Evolutionary conservation across 1,140 invertebrate genomes (phyloP), one percentile per base, ranked within the genome.

Genomic region (Polypedilum vanderplanki): DNA sequence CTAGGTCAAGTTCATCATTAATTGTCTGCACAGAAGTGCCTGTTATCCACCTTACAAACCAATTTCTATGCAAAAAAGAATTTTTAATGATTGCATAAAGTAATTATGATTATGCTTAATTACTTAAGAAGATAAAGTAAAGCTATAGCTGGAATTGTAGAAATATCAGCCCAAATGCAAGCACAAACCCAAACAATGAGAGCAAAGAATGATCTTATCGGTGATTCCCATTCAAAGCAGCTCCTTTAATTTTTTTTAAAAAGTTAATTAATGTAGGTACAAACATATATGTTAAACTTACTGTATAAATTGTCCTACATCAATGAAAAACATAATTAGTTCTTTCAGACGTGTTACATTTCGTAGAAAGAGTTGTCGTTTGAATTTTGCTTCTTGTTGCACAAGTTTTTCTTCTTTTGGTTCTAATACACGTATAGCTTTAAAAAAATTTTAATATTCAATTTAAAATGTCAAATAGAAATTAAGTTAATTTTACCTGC

Each of bases 221-320:
- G 92, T 3, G 90, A 97, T 79, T 99, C 96, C 97, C 98, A 99
- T 83, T 97, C 93, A 81, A 98, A 96, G 85, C 96, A 98, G 81
- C 94, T 96, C 85, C 93, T 94, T 79, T 9, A 86, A 40, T 24
- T 18, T 20, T 9, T 57, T 57, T 57, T 57, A 46, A 9, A 46
- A 46, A 46, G 41, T 57, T 57, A 57, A 8, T n/a, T 57, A 12
- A 57, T 15, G 4, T 15, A 15, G n/a, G 15, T 12, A 57, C 8
- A 46, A 46, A 46, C 8, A 4, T 9, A 46, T 9, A 3, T n/a
- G 1, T 15, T 10, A 9, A 76, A 87, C 91, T 90, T 83, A 95
- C 93, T 98, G 93, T 76, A 98, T 87, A 82, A 95, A 95, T 84
- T 95, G 93, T 10, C 93, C 93, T 74, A 92, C 85, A 80, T 98